These are phyloP conservation scores for Plestiodon gilberti DNA, from an alignment of 2,113 vertebrate species.

Conservation along the genomic window DNA sequence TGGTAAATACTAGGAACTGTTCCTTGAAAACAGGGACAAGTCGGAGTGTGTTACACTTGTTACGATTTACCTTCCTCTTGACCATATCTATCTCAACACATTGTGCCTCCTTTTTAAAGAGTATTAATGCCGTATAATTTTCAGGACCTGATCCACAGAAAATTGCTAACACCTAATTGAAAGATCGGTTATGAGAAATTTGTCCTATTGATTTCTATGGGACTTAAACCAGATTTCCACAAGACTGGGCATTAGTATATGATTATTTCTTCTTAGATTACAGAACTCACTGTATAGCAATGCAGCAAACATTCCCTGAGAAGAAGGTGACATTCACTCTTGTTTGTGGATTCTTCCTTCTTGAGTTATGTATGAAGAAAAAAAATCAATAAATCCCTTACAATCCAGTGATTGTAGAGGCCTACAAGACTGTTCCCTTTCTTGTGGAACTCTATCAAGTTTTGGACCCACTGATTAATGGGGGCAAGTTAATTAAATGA, in stretches of 20 bases:
- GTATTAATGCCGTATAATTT: neutral
- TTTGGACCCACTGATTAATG: neutral
- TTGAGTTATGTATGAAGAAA: neutral
- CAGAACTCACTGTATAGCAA: neutral
- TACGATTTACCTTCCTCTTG: neutral
- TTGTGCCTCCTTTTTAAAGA: no score
- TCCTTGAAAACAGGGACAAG: neutral
- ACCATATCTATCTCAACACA: no score
- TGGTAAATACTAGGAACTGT: no score
- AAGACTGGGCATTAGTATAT: neutral
- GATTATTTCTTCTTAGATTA: neutral
- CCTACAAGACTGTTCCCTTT: neutral
- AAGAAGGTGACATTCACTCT: neutral
- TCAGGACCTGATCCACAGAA: neutral
- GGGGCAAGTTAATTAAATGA: neutral
- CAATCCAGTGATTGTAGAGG: neutral
- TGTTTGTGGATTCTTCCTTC: neutral
- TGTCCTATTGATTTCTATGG: neutral
- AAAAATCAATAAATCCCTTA: neutral
- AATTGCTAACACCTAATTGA: neutral
- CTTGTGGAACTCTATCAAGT: neutral
- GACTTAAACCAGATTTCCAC: neutral
- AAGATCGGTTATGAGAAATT: neutral
- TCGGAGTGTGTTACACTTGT: neutral
- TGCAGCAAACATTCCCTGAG: neutral